phyloP scores from a whole-genome alignment of 2,797 vertebrate genomes.

The Prionace glauca region DNA sequence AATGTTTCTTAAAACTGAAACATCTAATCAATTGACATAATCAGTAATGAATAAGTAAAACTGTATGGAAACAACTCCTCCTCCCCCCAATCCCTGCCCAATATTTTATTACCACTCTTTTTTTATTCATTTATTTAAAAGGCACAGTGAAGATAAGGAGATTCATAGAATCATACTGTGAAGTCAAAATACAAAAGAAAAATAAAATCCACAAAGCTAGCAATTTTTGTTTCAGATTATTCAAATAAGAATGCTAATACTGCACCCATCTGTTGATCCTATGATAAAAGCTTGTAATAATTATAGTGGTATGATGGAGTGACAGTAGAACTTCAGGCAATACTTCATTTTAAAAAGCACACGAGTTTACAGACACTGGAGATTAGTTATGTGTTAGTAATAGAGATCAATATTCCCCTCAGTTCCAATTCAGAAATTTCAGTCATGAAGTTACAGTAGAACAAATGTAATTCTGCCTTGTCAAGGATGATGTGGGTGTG shows the following conservation, averaged over 20 bases:
- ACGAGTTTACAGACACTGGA: neutral
- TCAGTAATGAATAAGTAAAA: neutral
- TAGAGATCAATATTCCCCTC: neutral
- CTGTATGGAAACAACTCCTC: neutral
- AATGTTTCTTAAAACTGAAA: conserved; percentile 38
- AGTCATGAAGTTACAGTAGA: neutral
- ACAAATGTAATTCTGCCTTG: neutral
- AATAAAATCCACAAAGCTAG: neutral
- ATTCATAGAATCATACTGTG: conserved; percentile 2
- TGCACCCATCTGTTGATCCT: neutral
- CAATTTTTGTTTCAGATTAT: neutral
- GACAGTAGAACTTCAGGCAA: neutral
- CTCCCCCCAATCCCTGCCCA: neutral
- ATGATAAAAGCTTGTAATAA: conserved; percentile 15
- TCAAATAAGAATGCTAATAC: neutral
- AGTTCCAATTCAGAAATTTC: neutral
- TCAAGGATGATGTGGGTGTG: no score
- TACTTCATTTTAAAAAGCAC: neutral
- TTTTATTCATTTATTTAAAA: neutral
- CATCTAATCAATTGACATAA: neutral
- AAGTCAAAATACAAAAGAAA: neutral
- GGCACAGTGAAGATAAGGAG: neutral
- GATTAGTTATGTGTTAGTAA: neutral
- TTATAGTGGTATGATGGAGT: neutral
- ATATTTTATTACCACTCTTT: neutral